Conservation (phyloP, 2,888 invertebrate genomes). For the Matsumyia berberina region DNA sequence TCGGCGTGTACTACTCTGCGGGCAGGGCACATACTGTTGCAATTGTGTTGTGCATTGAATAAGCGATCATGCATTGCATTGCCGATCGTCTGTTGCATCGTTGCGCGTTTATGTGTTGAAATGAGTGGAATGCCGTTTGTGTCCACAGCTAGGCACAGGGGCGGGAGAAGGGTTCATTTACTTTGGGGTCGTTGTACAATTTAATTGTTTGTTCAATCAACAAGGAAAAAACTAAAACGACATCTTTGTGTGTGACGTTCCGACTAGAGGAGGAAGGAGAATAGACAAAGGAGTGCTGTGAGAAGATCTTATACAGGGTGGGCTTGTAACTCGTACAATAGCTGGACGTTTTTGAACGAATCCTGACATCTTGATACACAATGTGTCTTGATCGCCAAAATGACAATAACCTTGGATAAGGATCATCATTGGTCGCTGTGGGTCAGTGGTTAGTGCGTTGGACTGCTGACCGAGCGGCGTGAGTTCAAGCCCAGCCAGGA, state of each 20-base stretch:
- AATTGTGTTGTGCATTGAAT: conserved; percentile 37
- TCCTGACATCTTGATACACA: no score
- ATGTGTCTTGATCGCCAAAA: no score
- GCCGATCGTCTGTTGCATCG: neutral
- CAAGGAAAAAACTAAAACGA: conserved; percentile 12
- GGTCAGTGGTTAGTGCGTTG: no score
- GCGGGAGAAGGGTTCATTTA: conserved; percentile 19
- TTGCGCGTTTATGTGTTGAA: conserved; percentile 7
- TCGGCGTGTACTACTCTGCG: neutral
- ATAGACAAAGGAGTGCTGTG: neutral
- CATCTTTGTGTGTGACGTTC: neutral
- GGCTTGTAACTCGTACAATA: neutral
- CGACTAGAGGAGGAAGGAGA: neutral
- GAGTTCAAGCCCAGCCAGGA: no score
- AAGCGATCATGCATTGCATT: conserved; percentile 29
- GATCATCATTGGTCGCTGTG: no score
- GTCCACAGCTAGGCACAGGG: neutral
- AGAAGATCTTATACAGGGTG: neutral
- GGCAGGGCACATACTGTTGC: conserved; percentile 29
- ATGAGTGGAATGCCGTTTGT: conserved; percentile 47
- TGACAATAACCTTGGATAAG: no score
- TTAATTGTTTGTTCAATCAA: conserved; percentile 48
- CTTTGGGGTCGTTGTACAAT: conserved; percentile 42
- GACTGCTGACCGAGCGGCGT: no score
- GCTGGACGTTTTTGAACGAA: no score